Evolutionary conservation across 2,113 vertebrate species (phyloP), one percentile per base, ranked within the genome.

Genomic region (Anser cygnoides): DNA sequence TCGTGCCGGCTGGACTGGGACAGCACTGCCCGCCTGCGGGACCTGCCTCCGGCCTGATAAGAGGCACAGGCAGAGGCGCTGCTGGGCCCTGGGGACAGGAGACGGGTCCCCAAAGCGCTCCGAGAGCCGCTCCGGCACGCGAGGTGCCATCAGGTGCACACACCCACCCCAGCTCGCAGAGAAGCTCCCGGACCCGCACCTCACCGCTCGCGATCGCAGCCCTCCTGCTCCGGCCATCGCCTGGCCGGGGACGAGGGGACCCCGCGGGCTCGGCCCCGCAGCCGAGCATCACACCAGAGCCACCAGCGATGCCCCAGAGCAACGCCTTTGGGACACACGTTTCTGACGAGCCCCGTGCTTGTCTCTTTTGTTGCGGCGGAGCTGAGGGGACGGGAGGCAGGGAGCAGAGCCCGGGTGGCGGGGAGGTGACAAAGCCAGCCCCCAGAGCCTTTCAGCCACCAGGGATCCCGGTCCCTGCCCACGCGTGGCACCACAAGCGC

Each of bases 1-100:
- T 0, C 0, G 28, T 3, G 3, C 1, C 2, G 15, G 39, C 31
- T 49, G 14, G 55, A 57, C 0, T 6, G 83, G 50, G 35, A 39
- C 58, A 57, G 43, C 7, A 2, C 77, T 58, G 68, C n/a, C 59
- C 13, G 13, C 50, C 25, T 28, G 37, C 25, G 8, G 62, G 62
- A 63, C 62, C 37, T 12, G 37, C 37, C 61, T 63, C 23, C n/a
- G 13, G 6, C 67, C 46, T 3, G 1, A 6, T 1, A 11, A 11
- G 77, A 33, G 71, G 28, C 6, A 25, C 6, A 10, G 29, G 54
- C 54, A 29, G 9, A 71, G 58, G 46, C 57, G 52, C 58, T 57
- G 35, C 57, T 1, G 3, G 59, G 72, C 26, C 23, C 72, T 66
- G 50, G 44, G 58, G 59, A 87, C 62, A 79, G 54, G 71, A 70